Evolutionary conservation across 2,113 vertebrate genomes (phyloP), one percentile per base, ranked within the genome.

Genomic region (Orientallactaga bullata): DNA sequence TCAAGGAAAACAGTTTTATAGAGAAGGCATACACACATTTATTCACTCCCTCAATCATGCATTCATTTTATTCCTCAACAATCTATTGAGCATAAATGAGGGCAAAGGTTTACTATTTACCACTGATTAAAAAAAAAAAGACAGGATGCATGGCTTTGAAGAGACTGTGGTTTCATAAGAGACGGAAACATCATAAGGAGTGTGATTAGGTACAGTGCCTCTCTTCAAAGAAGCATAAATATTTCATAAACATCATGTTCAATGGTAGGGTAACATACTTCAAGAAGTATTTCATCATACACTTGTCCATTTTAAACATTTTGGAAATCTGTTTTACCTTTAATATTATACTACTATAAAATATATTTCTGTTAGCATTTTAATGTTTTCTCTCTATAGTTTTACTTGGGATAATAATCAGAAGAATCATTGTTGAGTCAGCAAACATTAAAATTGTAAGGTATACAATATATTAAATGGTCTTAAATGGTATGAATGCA

Each of bases 231-330:
- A n/a, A n/a, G 32, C 63, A 93, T 39, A 24, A 84, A 77, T 80
- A 84, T 84, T 87, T 94, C 61, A 76, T 68, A 73, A 80, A 63
- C 35, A 91, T 69, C 7, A 65, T 61, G 93, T 93, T 94, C 35
- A 74, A 11, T 83, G 39, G 26, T 51, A n/a, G 10, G 32, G 3
- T 55, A 87, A 84, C 77, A 72, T 11, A 61, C 5, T 74, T 77
- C 72, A 66, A 71, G 85, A 87, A 94, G 79, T 88, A 71, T 76
- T 78, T 95, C 4, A 20, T 71, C 1, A 18, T 86, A 23, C 17
- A 60, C 4, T 55, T 58, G n/a, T 58, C 6, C 17, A 80, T 79
- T 95, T 82, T 7, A 82, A 91, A 93, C 55, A 13, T 58, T 81
- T 24, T 28, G 3, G 35, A 90, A 84, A 88, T 84, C 15, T 85